Percentiles rank a stretch among this genome's conserved stretches.
Conservation (phyloP, 2,797 vertebrate genomes). For the Microhierax caerulescens region DNA sequence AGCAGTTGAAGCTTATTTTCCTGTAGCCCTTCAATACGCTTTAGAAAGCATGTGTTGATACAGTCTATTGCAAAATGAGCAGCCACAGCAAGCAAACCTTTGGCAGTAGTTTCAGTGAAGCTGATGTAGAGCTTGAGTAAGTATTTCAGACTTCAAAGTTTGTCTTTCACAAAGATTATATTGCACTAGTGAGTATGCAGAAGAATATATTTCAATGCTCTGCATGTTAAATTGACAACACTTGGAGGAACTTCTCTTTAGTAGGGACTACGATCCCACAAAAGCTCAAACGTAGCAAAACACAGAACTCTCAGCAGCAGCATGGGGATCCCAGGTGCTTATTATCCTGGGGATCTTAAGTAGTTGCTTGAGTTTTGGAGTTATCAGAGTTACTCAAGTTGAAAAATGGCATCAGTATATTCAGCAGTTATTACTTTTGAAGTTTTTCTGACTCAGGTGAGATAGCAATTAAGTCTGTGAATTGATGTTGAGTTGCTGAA, state of each 20-base stretch:
- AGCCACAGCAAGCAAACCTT: not conserved
- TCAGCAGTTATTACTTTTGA: not conserved
- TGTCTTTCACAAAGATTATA: not conserved
- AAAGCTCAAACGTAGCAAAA: not conserved
- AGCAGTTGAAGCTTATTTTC: not conserved
- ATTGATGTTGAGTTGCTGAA: not conserved
- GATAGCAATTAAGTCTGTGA: not conserved
- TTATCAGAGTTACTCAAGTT: not conserved
- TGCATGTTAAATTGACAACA: not conserved
- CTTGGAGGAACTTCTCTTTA: not conserved
- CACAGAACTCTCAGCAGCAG: not conserved
- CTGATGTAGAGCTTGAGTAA: not conserved
- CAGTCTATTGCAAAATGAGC: not conserved
- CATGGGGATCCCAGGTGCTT: not conserved
- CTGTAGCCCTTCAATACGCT: not conserved
- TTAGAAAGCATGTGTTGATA: not conserved
- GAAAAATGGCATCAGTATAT: not conserved
- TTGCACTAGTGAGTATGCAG: not conserved
- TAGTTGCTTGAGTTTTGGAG: not conserved
- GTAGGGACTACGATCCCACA: not conserved
- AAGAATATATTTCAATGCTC: not conserved
- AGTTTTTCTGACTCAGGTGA: not conserved
- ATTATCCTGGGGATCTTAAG: not conserved
- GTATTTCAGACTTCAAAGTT: not conserved
- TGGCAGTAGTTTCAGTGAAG: not conserved